Base-by-base conservation (phyloP, 2,113 vertebrate genomes). In the Saguinus imperator region DNA sequence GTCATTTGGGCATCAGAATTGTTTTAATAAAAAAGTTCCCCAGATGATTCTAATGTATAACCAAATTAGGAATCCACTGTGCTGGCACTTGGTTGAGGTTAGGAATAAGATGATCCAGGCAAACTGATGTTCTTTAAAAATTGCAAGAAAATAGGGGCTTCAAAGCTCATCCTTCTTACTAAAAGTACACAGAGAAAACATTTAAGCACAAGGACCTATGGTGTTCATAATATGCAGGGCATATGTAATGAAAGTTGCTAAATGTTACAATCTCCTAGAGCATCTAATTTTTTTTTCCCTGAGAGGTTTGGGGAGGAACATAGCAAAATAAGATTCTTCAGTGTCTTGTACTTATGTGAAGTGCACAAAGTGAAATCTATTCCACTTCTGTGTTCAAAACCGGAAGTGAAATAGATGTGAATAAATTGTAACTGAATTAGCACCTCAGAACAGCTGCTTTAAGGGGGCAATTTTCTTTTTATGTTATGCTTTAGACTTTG, bases 401-500 rank as follows among this genome's bases (percentile, higher is more conserved):
- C 68, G 43, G 79, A 72, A 96, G n/a, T 52, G 52, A 77, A 92
- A 50, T 35, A 73, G 79, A 66, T 43, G 20, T 16, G 29, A 95
- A 52, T 37, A 93, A 76, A 76, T 81, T 64, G 57, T n/a, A 40
- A 76, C 37, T 48, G 75, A 91, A 83, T 85, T 57, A 79, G 58
- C 48, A 81, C 52, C 45, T 97, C 52, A 57, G 8, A 25, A 72
- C 16, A 84, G 81, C 32, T 76, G 18, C 50, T 58, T 37, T 84
- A n/a, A 45, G 72, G 82, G 70, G 35, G 57, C 61, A 92, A 92
- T 88, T 90, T 73, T 83, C 87, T 84, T 85, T 86, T 86, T 72
- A 72, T 80, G 50, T 91, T 14, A 0, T 58, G 37, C 27, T 91
- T 87, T 45, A 72, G 37, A 40, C 75, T 96, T 79, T 52, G 89